Conservation (phyloP, 1,140 invertebrate species). For the Dendroctonus valens region DNA sequence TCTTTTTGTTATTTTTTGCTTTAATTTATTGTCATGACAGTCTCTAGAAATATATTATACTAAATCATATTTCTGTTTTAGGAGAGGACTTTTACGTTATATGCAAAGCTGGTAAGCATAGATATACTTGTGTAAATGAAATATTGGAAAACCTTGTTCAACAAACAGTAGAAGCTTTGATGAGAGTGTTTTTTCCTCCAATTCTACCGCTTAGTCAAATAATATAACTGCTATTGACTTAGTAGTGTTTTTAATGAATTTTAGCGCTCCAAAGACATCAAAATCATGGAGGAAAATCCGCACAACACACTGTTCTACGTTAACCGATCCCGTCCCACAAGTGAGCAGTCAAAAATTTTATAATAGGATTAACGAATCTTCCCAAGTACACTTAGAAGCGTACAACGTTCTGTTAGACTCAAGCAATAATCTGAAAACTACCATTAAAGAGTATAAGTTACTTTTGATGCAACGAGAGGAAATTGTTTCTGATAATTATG, state of each 20-base stretch:
- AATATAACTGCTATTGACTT: too few species aligned
- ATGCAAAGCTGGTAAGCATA: constrained; percentile 79
- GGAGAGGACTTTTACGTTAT: constrained; percentile 80
- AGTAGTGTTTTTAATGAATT: constrained; percentile 14
- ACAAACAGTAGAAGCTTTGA: too few species aligned
- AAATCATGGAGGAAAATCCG: constrained; percentile 50
- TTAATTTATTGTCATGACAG: too few species aligned
- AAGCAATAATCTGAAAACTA: constrained; percentile 45
- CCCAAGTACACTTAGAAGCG: constrained; percentile 44
- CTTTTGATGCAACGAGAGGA: constrained; percentile 43
- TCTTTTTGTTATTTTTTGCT: too few species aligned
- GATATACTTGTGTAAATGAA: neutral
- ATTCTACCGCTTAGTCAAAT: too few species aligned
- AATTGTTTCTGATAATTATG: constrained; percentile 40
- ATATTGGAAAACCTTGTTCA: too few species aligned
- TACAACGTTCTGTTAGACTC: constrained; percentile 43
- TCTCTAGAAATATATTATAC: too few species aligned
- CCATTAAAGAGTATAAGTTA: constrained; percentile 43
- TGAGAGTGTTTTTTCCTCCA: too few species aligned
- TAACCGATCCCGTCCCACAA: constrained; percentile 45
- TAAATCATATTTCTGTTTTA: constrained; percentile 43
- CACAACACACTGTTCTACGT: constrained; percentile 38
- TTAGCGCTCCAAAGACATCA: constrained; percentile 60
- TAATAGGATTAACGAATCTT: constrained; percentile 44
- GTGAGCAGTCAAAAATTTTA: constrained; percentile 45